Conservation (phyloP, 2,797 vertebrate species). For the Pygocentrus nattereri region DNA sequence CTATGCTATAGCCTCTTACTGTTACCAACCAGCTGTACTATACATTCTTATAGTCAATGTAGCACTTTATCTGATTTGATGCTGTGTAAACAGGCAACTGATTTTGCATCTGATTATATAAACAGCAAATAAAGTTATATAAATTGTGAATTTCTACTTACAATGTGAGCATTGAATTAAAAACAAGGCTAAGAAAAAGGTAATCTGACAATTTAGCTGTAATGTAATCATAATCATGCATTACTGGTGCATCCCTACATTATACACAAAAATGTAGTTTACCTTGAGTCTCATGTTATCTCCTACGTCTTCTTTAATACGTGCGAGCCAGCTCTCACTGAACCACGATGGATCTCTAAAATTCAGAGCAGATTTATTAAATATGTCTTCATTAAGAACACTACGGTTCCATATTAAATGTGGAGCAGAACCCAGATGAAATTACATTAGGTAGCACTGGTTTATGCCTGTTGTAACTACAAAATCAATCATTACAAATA, state of each 20-base stretch:
- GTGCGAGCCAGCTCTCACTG: constrained; percentile 87
- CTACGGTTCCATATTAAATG: background rate
- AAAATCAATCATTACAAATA: background rate
- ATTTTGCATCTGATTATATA: no score
- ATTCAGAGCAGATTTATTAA: background rate
- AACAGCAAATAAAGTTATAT: no score
- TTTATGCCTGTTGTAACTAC: background rate
- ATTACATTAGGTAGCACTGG: background rate
- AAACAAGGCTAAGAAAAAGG: no score
- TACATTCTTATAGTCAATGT: no score
- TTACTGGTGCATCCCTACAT: background rate
- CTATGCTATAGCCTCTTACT: no score
- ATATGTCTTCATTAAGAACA: constrained; percentile 11
- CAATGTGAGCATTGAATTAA: no score
- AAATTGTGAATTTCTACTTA: no score
- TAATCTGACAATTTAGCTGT: no score
- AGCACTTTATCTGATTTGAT: no score
- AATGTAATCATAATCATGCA: no score
- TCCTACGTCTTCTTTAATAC: constrained; percentile 93
- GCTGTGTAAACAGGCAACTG: no score
- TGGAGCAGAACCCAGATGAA: constrained; percentile 2
- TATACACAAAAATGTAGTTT: background rate
- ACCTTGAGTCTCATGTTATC: constrained; percentile 98
- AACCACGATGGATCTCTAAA: constrained; percentile 93
- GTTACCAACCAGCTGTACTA: no score